phyloP scores from a whole-genome alignment of 2,113 vertebrate species.

The Tychaedon coryphoeus region DNA sequence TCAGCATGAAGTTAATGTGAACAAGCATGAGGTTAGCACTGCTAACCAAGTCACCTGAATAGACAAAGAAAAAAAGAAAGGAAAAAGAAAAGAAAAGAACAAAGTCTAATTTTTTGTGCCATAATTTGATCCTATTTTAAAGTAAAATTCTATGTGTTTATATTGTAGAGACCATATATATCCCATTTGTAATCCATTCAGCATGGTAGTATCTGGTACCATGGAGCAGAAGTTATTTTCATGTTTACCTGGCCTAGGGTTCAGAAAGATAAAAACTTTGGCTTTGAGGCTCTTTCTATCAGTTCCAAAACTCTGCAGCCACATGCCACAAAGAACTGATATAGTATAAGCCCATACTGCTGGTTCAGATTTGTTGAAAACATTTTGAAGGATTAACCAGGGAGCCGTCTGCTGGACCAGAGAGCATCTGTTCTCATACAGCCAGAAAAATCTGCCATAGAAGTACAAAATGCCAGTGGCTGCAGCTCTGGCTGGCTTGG shows the following conservation, averaged over 20 bases:
- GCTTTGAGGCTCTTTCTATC: background rate
- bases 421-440: background rate
- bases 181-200: background rate
- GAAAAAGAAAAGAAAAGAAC: no score
- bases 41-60: background rate
- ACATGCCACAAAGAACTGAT: background rate
- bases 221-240: background rate
- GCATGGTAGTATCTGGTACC: background rate
- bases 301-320: background rate
- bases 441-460: background rate
- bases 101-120: background rate
- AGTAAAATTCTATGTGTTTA: background rate
- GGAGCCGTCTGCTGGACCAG: background rate
- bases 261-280: background rate
- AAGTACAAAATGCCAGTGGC: background rate
- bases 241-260: background rate
- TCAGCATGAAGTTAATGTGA: background rate
- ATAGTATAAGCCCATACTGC: background rate
- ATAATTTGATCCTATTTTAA: background rate
- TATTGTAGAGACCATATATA: background rate
- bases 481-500: background rate
- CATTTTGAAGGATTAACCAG: background rate
- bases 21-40: background rate
- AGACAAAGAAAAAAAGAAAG: background rate
- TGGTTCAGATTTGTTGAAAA: constrained; percentile 14